Evolutionary conservation across 1,140 invertebrate genomes (phyloP), one percentile per base, ranked within the genome.

Genomic region (Drosophila lini): DNA sequence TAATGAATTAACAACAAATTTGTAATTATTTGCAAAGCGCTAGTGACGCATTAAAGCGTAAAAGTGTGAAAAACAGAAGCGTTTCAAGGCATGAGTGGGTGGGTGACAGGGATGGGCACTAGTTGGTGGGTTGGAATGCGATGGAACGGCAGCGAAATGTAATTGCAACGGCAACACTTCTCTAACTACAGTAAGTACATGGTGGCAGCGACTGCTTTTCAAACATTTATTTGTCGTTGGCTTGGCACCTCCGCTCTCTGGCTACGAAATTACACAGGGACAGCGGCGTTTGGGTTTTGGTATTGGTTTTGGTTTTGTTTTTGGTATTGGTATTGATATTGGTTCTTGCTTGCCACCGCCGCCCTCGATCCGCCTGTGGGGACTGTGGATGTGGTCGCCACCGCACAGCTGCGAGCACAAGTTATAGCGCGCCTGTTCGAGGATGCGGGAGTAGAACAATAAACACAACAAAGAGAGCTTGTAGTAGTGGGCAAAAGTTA

Each of bases 401-500:
- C 79, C 58, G 57, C 78, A 69, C 50, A 81, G 68, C 56, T 85
- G 81, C 55, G 81, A 61, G 59, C 74, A 88, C 52, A 88, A 76
- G 62, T 70, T 88, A 88, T 78, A 88, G 78, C 77, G 84, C 64
- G 84, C 83, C 83, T 86, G 74, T 86, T 78, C 70, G 78, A 73
- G 71, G 82, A 79, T 86, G 75, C 75, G 67, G 82, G 56, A 76
- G 73, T 67, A 73, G 53, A 81, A 81, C 74, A 85, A 85, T 81
- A 85, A 85, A 85, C 69, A 83, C 70, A 83, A 83, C 76, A 82
- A 82, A 82, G 55, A 65, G 63, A 74, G 75, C 70, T 79, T 83
- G 75, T 83, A 83, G 76, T 80, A 83, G 68, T 78, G 74, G 71
- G 75, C 65, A 81, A 64, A 47, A 70, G 62, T 80, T 80, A 80